These are phyloP conservation scores for Bellardia pandia DNA, from an alignment of 2,888 invertebrate species.

Conservation along the genomic window DNA sequence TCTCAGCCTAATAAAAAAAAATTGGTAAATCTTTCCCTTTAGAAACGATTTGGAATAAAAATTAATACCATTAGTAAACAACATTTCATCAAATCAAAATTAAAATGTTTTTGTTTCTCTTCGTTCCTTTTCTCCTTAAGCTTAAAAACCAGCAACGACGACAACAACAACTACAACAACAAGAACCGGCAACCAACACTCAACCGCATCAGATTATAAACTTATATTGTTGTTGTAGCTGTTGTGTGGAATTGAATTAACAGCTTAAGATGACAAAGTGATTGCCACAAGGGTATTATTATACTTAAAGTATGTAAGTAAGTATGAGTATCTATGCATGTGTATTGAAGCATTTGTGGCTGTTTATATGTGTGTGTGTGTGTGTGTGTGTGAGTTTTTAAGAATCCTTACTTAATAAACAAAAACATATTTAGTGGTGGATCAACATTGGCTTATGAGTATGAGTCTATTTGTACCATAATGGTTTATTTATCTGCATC, in stretches of 20 bases:
- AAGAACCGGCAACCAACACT: conserved; percentile 31
- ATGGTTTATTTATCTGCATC: conserved; percentile 25
- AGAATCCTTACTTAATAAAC: conserved; percentile 44
- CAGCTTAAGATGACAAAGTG: conserved; percentile 73
- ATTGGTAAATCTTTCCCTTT: not conserved
- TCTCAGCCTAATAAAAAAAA: conserved; percentile 7
- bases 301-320: conserved; percentile 40
- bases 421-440: conserved; percentile 61
- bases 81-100: conserved; percentile 71
- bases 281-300: conserved; percentile 72
- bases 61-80: conserved; percentile 66
- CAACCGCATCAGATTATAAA: conserved; percentile 58
- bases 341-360: not conserved
- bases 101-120: conserved; percentile 56
- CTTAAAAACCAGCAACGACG: conserved; percentile 12
- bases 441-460: conserved; percentile 52
- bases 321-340: conserved; percentile 7
- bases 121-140: not conserved
- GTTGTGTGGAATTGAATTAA: conserved; percentile 70
- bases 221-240: conserved; percentile 14
- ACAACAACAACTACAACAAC: conserved; percentile 7
- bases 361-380: not conserved
- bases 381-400: conserved; percentile 26
- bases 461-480: conserved; percentile 46
- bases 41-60: conserved; percentile 57